These are phyloP conservation scores for Thecophora atra DNA, from an alignment of 2,888 invertebrate species.

Conservation along the genomic window DNA sequence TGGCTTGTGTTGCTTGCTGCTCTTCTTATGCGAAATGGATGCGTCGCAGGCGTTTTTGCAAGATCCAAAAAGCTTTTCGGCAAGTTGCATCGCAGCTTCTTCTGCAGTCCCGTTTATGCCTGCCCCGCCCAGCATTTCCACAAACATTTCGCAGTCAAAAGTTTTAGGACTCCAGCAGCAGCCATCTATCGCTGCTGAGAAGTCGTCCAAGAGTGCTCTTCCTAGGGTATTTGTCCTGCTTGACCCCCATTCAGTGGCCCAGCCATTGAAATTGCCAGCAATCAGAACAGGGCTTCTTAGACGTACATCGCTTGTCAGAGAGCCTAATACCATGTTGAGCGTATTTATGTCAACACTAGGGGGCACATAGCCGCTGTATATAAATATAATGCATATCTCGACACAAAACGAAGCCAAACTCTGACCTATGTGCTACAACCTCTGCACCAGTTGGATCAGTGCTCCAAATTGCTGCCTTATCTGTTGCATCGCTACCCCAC, in stretches of 20 bases:
- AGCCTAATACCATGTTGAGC: neutral
- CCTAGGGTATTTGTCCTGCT: conserved; percentile 1
- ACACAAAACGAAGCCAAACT: neutral
- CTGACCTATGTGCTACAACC: neutral
- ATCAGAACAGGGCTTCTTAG: neutral
- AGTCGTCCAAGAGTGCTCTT: neutral
- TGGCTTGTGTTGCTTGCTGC: neutral
- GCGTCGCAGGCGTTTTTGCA: neutral
- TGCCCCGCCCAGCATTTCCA: neutral
- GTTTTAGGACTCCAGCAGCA: neutral
- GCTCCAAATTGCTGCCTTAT: neutral
- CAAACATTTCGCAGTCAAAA: neutral
- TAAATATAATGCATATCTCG: conserved; percentile 1
- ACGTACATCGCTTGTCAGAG: too few species aligned
- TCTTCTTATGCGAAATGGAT: neutral
- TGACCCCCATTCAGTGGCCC: neutral
- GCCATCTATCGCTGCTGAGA: neutral
- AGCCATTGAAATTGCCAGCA: neutral
- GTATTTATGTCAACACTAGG: conserved; percentile 6
- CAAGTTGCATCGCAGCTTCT: conserved; percentile 1
- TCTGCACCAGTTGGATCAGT: neutral
- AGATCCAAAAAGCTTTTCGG: too few species aligned
- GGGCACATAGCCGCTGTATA: too few species aligned
- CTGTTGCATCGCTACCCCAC: neutral
- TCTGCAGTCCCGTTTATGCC: neutral